Conservation (phyloP, 2,888 invertebrate genomes). For the Pammene fasciana region DNA sequence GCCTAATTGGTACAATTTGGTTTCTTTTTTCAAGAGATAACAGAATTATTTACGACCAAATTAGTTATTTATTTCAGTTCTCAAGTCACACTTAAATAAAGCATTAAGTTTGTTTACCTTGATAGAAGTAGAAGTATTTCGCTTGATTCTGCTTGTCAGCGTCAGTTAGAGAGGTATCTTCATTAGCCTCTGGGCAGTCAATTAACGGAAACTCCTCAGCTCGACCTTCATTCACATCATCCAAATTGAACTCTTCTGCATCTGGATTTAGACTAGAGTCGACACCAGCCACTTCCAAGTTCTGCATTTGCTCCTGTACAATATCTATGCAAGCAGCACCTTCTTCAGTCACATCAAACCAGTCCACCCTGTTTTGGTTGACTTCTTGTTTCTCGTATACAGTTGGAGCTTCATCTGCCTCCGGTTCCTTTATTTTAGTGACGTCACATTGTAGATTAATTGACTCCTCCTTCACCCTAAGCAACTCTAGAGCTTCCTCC, state of each 20-base stretch:
- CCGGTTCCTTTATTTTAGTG: conserved; percentile 50
- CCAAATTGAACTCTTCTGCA: conserved; percentile 61
- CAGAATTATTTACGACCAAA: no score
- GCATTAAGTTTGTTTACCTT: conserved; percentile 83
- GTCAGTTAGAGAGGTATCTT: conserved; percentile 57
- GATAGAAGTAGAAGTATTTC: conserved; percentile 91
- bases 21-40: no score
- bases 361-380: conserved; percentile 68
- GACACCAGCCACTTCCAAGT: conserved; percentile 52
- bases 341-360: conserved; percentile 73
- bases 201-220: conserved; percentile 64
- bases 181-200: conserved; percentile 52
- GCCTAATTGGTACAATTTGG: no score
- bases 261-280: conserved; percentile 69
- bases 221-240: conserved; percentile 54
- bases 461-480: conserved; percentile 63
- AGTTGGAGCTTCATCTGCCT: conserved; percentile 53
- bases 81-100: no score
- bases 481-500: conserved; percentile 90
- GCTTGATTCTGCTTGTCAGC: conserved; percentile 73
- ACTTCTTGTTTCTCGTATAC: conserved; percentile 65
- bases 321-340: conserved; percentile 67
- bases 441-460: conserved; percentile 37
- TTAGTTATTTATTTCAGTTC: no score
- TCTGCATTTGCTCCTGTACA: conserved; percentile 59